Conservation (phyloP, 37 sponge, comb jelly and placozoan genomes). For the Corticium candelabrum region DNA sequence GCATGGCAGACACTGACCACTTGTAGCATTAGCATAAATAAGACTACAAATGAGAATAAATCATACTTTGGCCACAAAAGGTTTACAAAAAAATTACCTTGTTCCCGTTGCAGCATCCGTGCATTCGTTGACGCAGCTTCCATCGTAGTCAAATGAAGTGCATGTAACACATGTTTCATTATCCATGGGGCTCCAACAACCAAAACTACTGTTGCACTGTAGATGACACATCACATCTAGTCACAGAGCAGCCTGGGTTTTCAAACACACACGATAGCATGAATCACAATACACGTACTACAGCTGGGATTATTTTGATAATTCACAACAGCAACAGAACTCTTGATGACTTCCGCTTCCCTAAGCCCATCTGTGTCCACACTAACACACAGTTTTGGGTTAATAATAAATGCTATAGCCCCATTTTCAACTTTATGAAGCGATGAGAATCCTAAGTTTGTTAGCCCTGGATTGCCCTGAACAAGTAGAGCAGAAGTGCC, state of each 20-base stretch:
- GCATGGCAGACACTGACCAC: background rate
- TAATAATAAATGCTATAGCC: background rate
- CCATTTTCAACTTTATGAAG: background rate
- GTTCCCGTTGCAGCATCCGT: constrained; percentile 3
- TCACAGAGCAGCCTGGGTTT: background rate
- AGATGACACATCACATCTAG: constrained; percentile 26
- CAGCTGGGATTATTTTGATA: background rate
- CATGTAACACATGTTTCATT: constrained; percentile 64
- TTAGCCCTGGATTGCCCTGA: background rate
- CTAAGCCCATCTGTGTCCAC: background rate
- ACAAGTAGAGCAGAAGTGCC: background rate
- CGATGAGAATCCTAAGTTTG: background rate
- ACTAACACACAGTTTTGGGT: background rate
- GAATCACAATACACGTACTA: background rate
- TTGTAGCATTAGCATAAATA: background rate
- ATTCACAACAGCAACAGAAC: background rate
- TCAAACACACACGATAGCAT: background rate
- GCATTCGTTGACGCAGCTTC: constrained; percentile 38
- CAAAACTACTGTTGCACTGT: constrained; percentile 32
- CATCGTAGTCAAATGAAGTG: constrained; percentile 25
- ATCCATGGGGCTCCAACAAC: constrained; percentile 52
- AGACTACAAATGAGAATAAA: background rate
- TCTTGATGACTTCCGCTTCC: background rate
- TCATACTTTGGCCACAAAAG: no score
- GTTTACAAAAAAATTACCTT: background rate